phyloP scores from a whole-genome alignment of 2,113 vertebrate genomes.

The Rhinichthys klamathensis region DNA sequence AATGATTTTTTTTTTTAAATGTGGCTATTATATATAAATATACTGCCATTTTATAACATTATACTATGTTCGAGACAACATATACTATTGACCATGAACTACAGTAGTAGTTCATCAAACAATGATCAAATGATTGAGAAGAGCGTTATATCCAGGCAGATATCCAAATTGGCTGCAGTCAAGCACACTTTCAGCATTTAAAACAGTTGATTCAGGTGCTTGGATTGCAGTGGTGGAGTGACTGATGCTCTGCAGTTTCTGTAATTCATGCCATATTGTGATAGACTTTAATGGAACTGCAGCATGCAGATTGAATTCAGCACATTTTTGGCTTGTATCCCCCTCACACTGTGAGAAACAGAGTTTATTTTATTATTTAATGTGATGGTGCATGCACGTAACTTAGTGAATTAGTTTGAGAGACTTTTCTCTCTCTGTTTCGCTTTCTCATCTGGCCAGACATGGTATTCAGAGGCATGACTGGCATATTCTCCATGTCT shows the following conservation, averaged over 20 bases:
- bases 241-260: not conserved
- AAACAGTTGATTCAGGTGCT: slow-evolving; percentile 1
- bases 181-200: slow-evolving; percentile 3
- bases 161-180: slow-evolving; percentile 13
- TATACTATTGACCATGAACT: not conserved
- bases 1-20: not conserved
- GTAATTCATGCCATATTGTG: not conserved
- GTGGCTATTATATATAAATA: not conserved
- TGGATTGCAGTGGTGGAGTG: not conserved
- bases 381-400: not conserved
- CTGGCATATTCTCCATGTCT: slow-evolving; percentile 24
- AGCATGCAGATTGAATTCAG: no score
- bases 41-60: not conserved
- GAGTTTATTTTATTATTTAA: not conserved
- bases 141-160: not conserved
- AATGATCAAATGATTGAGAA: slow-evolving; percentile 12
- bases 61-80: not conserved
- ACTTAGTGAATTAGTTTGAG: not conserved
- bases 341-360: no score
- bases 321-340: no score
- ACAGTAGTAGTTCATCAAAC: not conserved
- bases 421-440: not conserved
- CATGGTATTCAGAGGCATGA: not conserved
- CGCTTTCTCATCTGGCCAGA: not conserved
- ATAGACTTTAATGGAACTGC: not conserved